Base-by-base conservation (phyloP, 2,797 vertebrate species). In the Acanthopagrus latus region DNA sequence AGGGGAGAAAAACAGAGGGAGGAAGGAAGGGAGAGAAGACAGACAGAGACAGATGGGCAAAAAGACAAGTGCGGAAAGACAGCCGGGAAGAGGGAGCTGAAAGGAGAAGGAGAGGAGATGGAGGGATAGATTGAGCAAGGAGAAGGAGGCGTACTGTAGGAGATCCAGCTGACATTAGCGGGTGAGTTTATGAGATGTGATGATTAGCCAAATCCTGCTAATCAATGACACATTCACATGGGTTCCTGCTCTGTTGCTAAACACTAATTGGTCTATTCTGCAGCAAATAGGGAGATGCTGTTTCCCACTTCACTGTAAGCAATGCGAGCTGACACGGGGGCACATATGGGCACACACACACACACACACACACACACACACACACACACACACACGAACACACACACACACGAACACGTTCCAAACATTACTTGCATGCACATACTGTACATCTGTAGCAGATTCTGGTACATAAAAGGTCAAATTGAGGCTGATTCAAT, bases 201-300 rank as follows among this genome's bases (percentile, higher is more conserved):
- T 94, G 94, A 96, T 95, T 95, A 96, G 94, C 92, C 88, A 91
- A 95, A 95, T 93, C 93, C 90, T 92, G 93, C 93, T 95, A 95
- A 95, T 96, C 95, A 96, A 95, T 95, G 94, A 92, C 93, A 94
- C 93, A 96, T 96, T 96, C 95, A 96, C 91, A 88, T 89, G 89
- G 92, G 93, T 95, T 95, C 95, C 95, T 95, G 94, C 91, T 93
- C 93, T 93, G 92, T 92, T 90, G 91, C 93, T 94, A 93, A 93
- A 88, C 93, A 90, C 94, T 95, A 96, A 96, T 96, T 95, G 94
- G 94, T 94, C 93, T 92, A 95, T 96, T 96, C 93, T 95, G 89
- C 84, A 17, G 83, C 93, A 95, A 95, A 94, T 94, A 91, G 89
- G 90, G 91, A 91, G 91, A 94, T 92, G 92, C 94, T 90, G 93